A percentile compares a stretch with the other conserved stretches of the same genome.
phyloP scores from a whole-genome alignment of 2,113 vertebrate genomes.

The Scomber colias region DNA sequence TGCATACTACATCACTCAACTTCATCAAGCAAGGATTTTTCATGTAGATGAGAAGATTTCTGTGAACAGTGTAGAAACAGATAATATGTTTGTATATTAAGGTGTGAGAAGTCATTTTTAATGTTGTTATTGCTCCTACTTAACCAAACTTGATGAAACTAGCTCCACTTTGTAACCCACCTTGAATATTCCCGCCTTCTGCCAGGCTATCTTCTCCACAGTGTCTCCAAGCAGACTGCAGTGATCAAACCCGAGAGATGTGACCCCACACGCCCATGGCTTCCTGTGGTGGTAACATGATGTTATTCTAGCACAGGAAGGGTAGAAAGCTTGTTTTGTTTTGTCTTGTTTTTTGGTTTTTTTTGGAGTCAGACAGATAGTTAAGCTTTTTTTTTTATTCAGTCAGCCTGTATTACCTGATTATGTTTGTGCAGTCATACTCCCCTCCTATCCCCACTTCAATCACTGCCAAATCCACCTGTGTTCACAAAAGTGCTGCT shows the following conservation, averaged over 20 bases:
- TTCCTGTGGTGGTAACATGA: constrained; percentile 73
- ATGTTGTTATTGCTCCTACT: too few species aligned
- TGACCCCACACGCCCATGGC: constrained; percentile 89
- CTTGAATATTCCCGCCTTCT: constrained; percentile 95
- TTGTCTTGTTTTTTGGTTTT: background rate
- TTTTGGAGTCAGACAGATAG: background rate
- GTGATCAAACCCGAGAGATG: constrained; percentile 90
- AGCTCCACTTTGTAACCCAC: constrained; percentile 59
- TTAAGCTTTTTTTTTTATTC: background rate
- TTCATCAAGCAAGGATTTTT: too few species aligned
- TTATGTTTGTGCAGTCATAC: constrained; percentile 92
- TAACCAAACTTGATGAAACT: too few species aligned
- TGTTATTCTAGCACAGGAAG: too few species aligned
- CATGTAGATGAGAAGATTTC: too few species aligned
- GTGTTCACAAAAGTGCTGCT: constrained; percentile 3
- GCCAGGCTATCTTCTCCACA: constrained; percentile 92
- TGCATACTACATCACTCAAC: too few species aligned
- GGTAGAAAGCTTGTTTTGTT: too few species aligned
- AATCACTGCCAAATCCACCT: constrained; percentile 91
- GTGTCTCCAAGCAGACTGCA: constrained; percentile 91
- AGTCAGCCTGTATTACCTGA: constrained; percentile 80
- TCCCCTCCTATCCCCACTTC: constrained; percentile 93
- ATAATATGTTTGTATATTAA: background rate
- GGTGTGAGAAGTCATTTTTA: too few species aligned
- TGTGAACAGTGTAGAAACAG: background rate